Base-by-base conservation (phyloP, 2,888 invertebrate species). In the Hermodice carunculata region DNA sequence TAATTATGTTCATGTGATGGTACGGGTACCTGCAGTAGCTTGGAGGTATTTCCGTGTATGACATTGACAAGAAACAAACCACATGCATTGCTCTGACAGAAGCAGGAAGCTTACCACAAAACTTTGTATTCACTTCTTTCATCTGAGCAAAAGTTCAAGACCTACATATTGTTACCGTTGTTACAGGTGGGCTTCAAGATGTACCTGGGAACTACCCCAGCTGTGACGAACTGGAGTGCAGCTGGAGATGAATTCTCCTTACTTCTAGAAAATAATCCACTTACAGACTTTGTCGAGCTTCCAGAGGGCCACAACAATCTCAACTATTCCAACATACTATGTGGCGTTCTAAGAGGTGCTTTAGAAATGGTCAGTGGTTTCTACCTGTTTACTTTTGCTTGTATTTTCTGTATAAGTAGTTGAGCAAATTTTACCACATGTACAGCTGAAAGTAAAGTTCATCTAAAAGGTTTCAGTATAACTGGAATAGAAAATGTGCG, bases 201-300 rank as follows among this genome's bases (percentile, higher is more conserved):
- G 85, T 97, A 95, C 85, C 89, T 98, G 37, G 96, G 95, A 71
- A 92, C 98, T 77, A 93, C 93, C 73, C 97, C 98, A 0, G 93
- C 93, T 3, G 93, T 98, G 0, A 93, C 94, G 0, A 95, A 95
- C 82, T 98, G 98, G 97, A 95, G 94, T 78, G 90, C 94, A 6
- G 91, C 93, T 0, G 95, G 94, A 0, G 98, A 98, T 85, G 98
- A 99, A 88, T 99, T 99, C 87, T 98, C 98, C 0, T 89, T 99
- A 3, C 91, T 96, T 11, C 92, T 99, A 85, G 98, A 99, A 81
- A 91, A 92, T 43, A 99, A 98, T 87, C 98, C 99, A 0, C 88
- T 99, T 59, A 95, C 95, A 2, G 99, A 99, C 86, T 95, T 98
- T 89, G 98, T 98, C 0, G 98, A 98, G 86, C 89, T 98, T 82